Evolutionary conservation across 2,888 invertebrate genomes (phyloP), one percentile per base, ranked within the genome.

Genomic region (Leucozona laternaria): DNA sequence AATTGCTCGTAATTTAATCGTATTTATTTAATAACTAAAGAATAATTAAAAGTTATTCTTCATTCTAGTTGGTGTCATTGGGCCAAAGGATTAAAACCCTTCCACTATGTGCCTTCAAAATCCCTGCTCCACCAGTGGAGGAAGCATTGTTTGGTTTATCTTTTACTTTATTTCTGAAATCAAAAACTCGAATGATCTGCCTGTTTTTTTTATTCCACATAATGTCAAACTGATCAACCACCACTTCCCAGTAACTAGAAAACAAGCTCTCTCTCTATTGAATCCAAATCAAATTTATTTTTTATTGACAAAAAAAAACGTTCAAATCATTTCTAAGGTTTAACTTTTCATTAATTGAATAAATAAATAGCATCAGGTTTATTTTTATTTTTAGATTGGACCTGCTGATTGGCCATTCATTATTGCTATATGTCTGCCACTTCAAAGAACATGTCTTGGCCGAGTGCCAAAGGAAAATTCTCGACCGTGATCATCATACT

Each of bases 401-500:
- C 80, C 85, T 80, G 85, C 85, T 85, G 85, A 85, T 85, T 78
- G 80, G 68, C 43, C 43, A 31, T 62, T 58, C 10, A 25, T 76
- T 48, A 4, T 48, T 31, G 28, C 20, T 28, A 45, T n/a, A n/a
- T 50, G 31, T 43, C 25, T 66, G 71, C 50, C 40, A 70, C 45
- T 57, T 60, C n/a, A 45, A 64, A 31, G 6, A 11, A 15, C 11
- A 48, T 15, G 17, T 60, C 15, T 79, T 80, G 80, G 77, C 72
- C 70, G 37, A 31, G 48, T 17, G 85, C 80, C 85, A 85, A 80
- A 68, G 48, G 80, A 77, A 80, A 68, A 50, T 68, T 80, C 85
- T 80, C 76, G 77, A 70, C 71, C 72, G 64, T 55, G 50, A 68
- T 48, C 34, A 48, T 64, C 53, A 40, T 13, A 34, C 57, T 17